Evolutionary conservation across 2,113 vertebrate genomes (phyloP), one percentile per base, ranked within the genome.

Genomic region (Donacobius atricapilla): DNA sequence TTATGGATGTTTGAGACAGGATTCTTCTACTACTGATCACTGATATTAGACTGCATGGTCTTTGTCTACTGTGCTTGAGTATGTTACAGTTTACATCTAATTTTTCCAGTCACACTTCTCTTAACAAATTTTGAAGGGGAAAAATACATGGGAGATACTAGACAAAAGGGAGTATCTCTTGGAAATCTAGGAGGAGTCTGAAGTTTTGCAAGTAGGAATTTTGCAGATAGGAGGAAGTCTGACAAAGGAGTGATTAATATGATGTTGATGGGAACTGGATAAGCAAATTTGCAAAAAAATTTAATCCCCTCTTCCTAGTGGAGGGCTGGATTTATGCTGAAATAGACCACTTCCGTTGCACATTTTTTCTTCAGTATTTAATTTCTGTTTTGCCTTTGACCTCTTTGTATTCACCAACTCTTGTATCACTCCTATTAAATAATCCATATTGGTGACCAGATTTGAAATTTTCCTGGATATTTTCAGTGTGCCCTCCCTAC

Each of bases 321-420:
- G 17, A 89, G 8, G 9, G 8, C 2, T 84, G 39, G 27, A 71
- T 87, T 78, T 57, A 51, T 47, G 22, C 11, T 45, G 39, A 54
- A 87, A 53, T 17, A 40, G 19, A 44, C 1, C 0, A 39, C 28
- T 85, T 78, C 14, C 15, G 30, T 19, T 68, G 10, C 5, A 40
- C 15, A 33, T 60, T 39, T 35, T 35, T 70, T 44, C 15, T 2
- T 4, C n/a, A 23, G 4, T 53, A 13, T n/a, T 51, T 80, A 39
- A 40, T 68, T 58, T 88, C 13, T 51, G 14, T 17, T 88, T 88
- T 72, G 10, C 4, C 53, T 90, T 86, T 73, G 54, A 65, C 18
- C 2, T 66, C 15, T 63, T 40, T 0, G 0, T n/a, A 40, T 42
- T 53, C 11, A 33, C 13, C 39, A 57, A 5, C 7, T 60, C 16